Conservation (phyloP, 2,113 vertebrate genomes). For the Chlamydotis undulata region DNA sequence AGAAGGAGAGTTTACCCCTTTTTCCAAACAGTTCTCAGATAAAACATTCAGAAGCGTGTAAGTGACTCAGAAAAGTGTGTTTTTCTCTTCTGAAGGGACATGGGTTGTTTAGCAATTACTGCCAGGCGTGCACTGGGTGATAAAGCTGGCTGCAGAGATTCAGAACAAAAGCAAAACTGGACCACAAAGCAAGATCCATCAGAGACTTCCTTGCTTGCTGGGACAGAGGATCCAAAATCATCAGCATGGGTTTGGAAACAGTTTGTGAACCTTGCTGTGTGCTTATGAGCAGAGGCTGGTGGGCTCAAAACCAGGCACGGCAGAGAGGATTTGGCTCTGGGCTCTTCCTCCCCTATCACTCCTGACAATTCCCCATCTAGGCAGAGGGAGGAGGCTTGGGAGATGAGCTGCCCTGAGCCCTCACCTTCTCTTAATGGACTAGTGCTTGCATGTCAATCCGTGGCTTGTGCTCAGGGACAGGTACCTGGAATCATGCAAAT, state of each 20-base stretch:
- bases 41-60: neutral
- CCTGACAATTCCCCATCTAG: neutral
- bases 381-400: neutral
- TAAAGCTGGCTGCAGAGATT: neutral
- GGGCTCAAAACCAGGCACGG: neutral
- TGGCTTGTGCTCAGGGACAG: neutral
- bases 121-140: rapidly evolving
- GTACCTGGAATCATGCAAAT: neutral
- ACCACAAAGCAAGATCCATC: rapidly evolving
- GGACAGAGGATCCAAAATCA: neutral
- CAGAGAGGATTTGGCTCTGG: neutral
- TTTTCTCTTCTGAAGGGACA: neutral
- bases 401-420: neutral
- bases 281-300: neutral
- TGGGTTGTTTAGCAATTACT: neutral
- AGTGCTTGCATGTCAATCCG: neutral
- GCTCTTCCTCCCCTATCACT: neutral
- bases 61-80: neutral
- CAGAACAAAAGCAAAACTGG: neutral
- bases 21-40: neutral
- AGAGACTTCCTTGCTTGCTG: neutral
- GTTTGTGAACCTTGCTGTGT: neutral
- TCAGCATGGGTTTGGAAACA: neutral
- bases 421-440: neutral
- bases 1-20: neutral